These are phyloP conservation scores for Antrozous pallidus DNA, from an alignment of 2,797 vertebrate genomes.

Conservation along the genomic window DNA sequence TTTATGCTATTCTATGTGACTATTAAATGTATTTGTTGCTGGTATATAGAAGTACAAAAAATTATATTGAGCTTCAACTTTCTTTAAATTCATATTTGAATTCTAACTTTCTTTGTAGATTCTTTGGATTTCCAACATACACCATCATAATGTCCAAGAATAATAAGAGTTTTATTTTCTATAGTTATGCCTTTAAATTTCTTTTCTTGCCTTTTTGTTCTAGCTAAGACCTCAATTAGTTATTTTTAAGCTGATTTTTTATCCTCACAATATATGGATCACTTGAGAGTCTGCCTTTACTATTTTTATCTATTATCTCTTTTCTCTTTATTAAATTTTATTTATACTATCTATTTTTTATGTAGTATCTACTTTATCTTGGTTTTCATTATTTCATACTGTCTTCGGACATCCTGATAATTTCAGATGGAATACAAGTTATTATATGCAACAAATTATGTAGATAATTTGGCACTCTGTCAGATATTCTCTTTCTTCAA, in stretches of 20 bases:
- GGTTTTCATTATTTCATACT: not conserved
- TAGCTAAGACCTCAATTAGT: not conserved
- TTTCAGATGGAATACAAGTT: not conserved
- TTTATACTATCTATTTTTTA: not conserved
- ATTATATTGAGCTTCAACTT: not conserved
- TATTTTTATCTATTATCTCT: not conserved
- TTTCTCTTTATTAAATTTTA: not conserved
- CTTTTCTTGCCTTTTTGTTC: not conserved
- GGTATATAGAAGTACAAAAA: not conserved
- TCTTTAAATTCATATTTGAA: not conserved
- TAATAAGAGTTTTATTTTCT: not conserved
- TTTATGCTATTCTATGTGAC: not conserved
- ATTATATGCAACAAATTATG: not conserved
- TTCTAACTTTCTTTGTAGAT: not conserved
- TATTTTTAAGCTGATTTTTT: not conserved
- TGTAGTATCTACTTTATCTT: not conserved
- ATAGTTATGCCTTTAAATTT: not conserved
- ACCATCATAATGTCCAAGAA: not conserved
- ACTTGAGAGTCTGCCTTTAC: not conserved
- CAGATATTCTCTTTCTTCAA: not conserved
- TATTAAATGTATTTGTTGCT: not conserved
- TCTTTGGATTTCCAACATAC: not conserved
- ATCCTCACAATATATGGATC: not conserved
- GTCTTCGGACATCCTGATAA: not conserved
- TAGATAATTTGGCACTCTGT: not conserved